Conservation (phyloP, 2,888 invertebrate genomes). For the Drosophila falleni region DNA sequence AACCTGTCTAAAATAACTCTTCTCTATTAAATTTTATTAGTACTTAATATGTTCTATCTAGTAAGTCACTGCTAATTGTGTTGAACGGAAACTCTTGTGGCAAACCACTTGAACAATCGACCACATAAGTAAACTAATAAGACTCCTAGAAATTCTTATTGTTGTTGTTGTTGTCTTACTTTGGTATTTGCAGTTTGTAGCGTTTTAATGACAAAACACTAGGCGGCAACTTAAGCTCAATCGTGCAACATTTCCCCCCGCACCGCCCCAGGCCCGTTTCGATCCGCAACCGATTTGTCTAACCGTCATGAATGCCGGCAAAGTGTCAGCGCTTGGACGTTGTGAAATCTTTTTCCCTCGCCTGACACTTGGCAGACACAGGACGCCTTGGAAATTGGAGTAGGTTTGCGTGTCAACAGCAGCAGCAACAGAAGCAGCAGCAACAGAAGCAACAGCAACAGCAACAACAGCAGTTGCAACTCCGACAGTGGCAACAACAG, state of each 20-base stretch:
- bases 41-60: neutral
- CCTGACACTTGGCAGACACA: conserved; percentile 58
- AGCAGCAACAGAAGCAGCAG: conserved; percentile 3
- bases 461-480: neutral
- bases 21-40: neutral
- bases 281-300: neutral
- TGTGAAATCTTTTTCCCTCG: conserved; percentile 58
- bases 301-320: conserved; percentile 30
- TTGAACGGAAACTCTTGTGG: conserved; percentile 25
- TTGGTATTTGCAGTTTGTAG: conserved; percentile 63
- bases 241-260: neutral
- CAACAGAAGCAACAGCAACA: neutral
- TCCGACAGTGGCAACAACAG: neutral
- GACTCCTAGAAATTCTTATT: conserved; percentile 41
- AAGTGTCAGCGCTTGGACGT: conserved; percentile 63
- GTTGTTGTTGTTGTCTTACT: conserved; percentile 22
- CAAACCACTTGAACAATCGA: conserved; percentile 28
- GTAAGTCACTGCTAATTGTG: neutral
- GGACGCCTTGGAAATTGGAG: conserved; percentile 67
- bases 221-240: conserved; percentile 23
- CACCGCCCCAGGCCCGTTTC: neutral
- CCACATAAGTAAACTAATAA: conserved; percentile 64
- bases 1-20: neutral
- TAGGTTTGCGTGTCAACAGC: conserved; percentile 74
- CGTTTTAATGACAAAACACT: conserved; percentile 71